Evolutionary conservation across 1,140 invertebrate genomes (phyloP), one percentile per base, ranked within the genome.

Genomic region (Rhagoletis zephyria): DNA sequence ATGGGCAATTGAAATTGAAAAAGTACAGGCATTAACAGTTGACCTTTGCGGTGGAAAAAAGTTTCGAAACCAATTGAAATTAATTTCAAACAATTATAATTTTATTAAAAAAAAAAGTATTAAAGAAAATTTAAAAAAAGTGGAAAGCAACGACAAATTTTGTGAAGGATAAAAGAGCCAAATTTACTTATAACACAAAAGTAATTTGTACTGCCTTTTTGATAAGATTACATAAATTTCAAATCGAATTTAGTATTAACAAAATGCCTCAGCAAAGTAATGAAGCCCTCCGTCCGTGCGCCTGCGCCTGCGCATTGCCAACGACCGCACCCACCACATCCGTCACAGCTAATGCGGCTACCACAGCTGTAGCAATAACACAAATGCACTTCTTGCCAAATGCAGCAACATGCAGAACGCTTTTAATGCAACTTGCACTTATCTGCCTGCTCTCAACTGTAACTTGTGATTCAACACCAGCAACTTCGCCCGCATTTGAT

Each of bases 211-310:
- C 30, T 30, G 30, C 1, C 30, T 30, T 30, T 30, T 30, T 30
- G 30, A 30, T 30, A 30, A 30, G 30, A 30, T 30, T 30, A 30
- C 30, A 30, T 30, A 30, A 56, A 10, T 2, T 56, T 56, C 51
- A 56, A 7, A 56, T 56, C 5, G 5, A 56, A 10, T 56, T 7
- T 56, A 74, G 10, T 9, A 48, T 74, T 48, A 14, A 19, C 14
- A 51, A 81, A 81, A 81, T 81, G 74, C n/a, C 48, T 81, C 74
- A 81, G 56, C 14, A 59, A 59, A 12, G 12, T 42, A 81, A 1
- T 51, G 51, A 51, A 81, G 48, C 19, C n/a, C 30, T 40, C n/a
- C 64, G 16, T 7, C 16, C 7, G n/a, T 9, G 48, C 48, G 74
- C 14, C 5, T 42, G 70, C 70, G 42, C 42, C 1, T 16, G 10